Evolutionary conservation across 2,797 vertebrate genomes (phyloP), one percentile per base, ranked within the genome.

Genomic region (Lycodopsis pacificus): DNA sequence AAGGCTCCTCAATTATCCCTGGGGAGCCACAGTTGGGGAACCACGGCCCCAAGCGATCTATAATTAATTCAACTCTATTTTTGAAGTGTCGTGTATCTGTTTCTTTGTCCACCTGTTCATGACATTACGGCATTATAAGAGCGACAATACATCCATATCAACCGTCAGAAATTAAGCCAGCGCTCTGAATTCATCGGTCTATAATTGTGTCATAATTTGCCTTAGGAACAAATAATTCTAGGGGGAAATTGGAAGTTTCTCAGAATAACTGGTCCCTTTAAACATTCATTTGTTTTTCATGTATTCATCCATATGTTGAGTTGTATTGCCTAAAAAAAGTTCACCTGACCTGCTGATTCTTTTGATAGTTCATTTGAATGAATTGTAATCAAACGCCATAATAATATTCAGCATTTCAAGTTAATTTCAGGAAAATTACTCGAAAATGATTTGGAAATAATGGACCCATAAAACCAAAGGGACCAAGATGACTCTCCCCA

Each of bases 51-150:
- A 20, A 88, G 80, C 72, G 66, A 84, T 76, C 77, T 80, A 82
- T 86, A 83, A 87, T 88, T 83, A 85, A 86, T 85, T 85, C 77
- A 80, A 14, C 27, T 27, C 46, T 27, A 40, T 66, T 79, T 83
- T 51, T 63, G 25, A 77, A 62, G 69, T 46, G 9, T 44, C 8
- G 36, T 34, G 27, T 72, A 62, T 70, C 62, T 30, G 65, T 65
- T 65, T 78, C 74, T 62, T 68, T 59, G 64, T 77, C 46, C 68
- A 74, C 77, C 65, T 74, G 25, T 73, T 80, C 20, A 25, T 46
- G 57, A 34, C 38, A 38, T 38, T 17, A 67, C 15, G 8, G 25
- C 49, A 73, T 27, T 17, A 20, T 6, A 13, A 36, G 4, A 62
- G 20, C 7, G 30, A 11, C 7, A 4, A 19, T 27, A n/a, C 17